A percentile compares a stretch with the other conserved stretches of the same genome.
These are phyloP conservation scores for Zingel zingel DNA, from an alignment of 2,113 vertebrate genomes.

Conservation along the genomic window DNA sequence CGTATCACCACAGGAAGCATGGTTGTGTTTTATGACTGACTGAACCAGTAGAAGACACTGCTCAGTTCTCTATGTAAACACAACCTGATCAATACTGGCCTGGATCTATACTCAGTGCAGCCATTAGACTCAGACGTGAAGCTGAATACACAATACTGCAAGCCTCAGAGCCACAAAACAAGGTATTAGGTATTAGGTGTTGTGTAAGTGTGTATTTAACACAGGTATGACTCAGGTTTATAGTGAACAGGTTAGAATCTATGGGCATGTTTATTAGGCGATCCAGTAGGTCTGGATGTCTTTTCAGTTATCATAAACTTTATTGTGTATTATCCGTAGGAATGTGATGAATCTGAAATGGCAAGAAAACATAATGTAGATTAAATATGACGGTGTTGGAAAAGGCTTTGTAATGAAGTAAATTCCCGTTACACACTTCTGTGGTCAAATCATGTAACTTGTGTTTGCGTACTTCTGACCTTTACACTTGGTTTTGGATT, in stretches of 20 bases:
- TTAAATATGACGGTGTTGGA: not conserved
- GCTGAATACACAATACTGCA: conserved; percentile 21
- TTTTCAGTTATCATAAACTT: not conserved
- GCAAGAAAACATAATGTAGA: not conserved
- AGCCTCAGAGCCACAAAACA: not conserved
- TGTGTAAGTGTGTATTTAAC: not conserved
- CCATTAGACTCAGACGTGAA: conserved; percentile 22
- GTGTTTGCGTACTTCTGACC: conserved; percentile 51
- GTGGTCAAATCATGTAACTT: not conserved
- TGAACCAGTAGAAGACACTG: conserved; percentile 17
- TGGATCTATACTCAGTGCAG: conserved; percentile 48
- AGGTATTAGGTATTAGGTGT: not conserved
- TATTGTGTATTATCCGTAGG: not conserved
- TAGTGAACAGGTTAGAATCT: not conserved
- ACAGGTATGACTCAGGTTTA: not conserved
- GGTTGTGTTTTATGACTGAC: conserved; percentile 49
- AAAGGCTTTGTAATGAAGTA: conserved; percentile 3
- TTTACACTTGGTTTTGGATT: conserved; percentile 57
- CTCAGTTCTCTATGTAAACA: conserved; percentile 67
- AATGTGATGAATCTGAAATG: not conserved
- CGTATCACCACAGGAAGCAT: conserved; percentile 59
- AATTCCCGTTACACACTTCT: conserved; percentile 22
- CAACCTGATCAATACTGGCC: conserved; percentile 68
- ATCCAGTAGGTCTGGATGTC: not conserved
- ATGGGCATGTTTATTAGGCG: not conserved